Evolutionary conservation across 2,888 invertebrate genomes (phyloP).

Genomic region (Hyposoter didymator): DNA sequence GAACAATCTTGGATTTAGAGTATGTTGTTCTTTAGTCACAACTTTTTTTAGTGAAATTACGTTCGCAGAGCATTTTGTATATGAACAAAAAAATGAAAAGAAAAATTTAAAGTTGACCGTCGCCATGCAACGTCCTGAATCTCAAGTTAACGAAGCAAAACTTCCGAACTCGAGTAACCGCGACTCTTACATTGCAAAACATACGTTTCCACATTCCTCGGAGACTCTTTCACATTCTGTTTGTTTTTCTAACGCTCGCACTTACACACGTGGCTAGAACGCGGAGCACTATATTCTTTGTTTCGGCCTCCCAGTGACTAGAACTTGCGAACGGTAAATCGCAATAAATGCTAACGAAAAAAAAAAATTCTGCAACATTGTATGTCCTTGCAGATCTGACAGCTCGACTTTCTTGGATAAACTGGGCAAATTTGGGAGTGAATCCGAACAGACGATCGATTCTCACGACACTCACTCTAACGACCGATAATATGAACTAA

Average conservation of each 20-base stretch:
- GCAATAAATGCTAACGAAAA: constrained; percentile 34
- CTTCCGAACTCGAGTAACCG: neutral
- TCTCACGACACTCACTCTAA: constrained; percentile 92
- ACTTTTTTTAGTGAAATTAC: no score
- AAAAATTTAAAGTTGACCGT: no score
- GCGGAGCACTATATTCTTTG: neutral
- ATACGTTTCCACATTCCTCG: neutral
- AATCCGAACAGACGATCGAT: constrained; percentile 94
- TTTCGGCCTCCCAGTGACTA: neutral
- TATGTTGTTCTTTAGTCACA: no score
- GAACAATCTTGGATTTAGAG: no score
- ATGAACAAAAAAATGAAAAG: no score
- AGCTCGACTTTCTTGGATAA: constrained; percentile 98
- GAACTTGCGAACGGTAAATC: neutral
- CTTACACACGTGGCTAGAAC: neutral
- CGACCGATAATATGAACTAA: constrained; percentile 87
- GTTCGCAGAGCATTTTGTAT: no score
- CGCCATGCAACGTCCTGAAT: no score
- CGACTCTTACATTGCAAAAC: neutral
- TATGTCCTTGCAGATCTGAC: constrained; percentile 92
- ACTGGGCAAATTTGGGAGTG: constrained; percentile 99
- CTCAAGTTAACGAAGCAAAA: neutral
- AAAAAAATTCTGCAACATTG: constrained; percentile 55
- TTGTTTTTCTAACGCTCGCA: neutral
- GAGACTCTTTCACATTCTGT: neutral